Base-by-base conservation (phyloP, 2,113 vertebrate species). In the Prinia subflava region DNA sequence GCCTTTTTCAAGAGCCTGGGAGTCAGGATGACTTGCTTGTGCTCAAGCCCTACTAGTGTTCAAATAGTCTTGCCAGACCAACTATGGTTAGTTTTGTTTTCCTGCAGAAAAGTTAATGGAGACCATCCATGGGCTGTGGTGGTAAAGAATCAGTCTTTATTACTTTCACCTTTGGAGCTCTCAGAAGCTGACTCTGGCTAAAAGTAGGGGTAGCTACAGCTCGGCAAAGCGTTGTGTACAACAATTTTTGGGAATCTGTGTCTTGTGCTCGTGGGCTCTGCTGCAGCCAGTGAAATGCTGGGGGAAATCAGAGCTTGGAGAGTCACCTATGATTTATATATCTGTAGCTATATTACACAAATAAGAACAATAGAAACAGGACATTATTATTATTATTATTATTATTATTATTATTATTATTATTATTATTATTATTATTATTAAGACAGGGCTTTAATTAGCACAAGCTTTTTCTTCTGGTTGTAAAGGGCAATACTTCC, bases 251-350 rank as follows among this genome's bases (percentile, higher is more conserved):
- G 22, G 24, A 4, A 33, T 68, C 9, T 17, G 5, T 27, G 39
- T 60, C 57, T 77, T 0, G 0, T 63, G 28, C 25, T 84, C 15
- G 2, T 2, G 2, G 53, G 9, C 39, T 70, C 18, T 30, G 42
- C 56, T 55, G 47, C 47, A 47, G 16, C 23, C 25, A 5, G 15
- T n/a, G 63, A 60, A 63, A 46, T 30, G 7, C 13, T 25, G 20
- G 28, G 28, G 30, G 60, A 83, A 53, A 18, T 49, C 31, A 46
- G 57, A 90, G n/a, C 41, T 49, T 52, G 15, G 41, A 31, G 12
- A 41, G 46, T 62, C 68, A 62, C 33, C 46, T 35, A 11, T 41
- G 31, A 20, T 11, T 25, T 33, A 33, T 4, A 0, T 46, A 15
- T n/a, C 44, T 76, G 27, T 70, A 68, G 44, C 71, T 56, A 7